Evolutionary conservation across 2,113 vertebrate species (phyloP), one percentile per base, ranked within the genome.

Genomic region (Etheostoma spectabile): DNA sequence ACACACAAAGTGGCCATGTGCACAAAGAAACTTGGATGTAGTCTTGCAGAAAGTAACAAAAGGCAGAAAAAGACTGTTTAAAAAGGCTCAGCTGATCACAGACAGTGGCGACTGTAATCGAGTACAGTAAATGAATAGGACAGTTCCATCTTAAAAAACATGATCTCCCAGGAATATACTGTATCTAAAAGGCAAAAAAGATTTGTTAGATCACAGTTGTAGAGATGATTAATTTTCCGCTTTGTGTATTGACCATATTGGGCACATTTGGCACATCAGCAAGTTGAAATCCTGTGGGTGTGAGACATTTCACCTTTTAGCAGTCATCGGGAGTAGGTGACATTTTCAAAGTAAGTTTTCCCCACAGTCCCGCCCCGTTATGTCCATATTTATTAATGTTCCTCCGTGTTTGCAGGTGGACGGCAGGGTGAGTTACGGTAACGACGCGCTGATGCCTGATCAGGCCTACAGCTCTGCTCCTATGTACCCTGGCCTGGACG

Each of bases 381-480:
- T 3, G 7, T 57, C 6, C 52, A 74, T 59, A 64, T 51, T 24
- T 57, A 18, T 48, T 7, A 52, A 22, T 21, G 65, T 49, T 55
- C 18, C 22, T 71, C 1, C 83, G 59, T 73, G 42, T 86, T 62
- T 52, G 27, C 96, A 99, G 94, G 96, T 95, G 0, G 97, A 99
- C 6, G 96, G 96, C 68, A 96, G 97, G 65, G 96, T 99, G 91
- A 99, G 98, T 73, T 99, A 99, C 1, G 98, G 98, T 75, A 98
- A 99, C 0, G 98, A 99, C 21, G 98, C 98, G 24, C 96, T 99
- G 80, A 98, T 98, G 97, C 98, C 97, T 0, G 97, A 97, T 56
- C 81, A 98, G 93, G 96, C 97, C 0, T 97, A 97, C 93, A 98
- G 97, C 6, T 97, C 96, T 59, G 96, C 97, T 1, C 91, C 94